phyloP scores from a whole-genome alignment of 2,888 invertebrate genomes.

The Amiota mariae region DNA sequence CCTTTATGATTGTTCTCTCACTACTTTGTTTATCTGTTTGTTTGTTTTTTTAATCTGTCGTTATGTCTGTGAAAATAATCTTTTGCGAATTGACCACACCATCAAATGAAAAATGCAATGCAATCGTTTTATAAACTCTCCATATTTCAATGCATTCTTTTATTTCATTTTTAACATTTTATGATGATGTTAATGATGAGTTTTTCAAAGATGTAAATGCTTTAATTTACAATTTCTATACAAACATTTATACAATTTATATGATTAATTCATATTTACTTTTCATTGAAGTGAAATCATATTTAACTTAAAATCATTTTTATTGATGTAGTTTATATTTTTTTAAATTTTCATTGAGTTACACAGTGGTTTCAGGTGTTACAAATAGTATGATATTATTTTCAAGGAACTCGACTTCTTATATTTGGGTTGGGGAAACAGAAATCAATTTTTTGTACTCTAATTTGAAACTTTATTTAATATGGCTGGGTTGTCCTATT shows the following conservation, averaged over 20 bases:
- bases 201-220: too few species aligned
- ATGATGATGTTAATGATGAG: neutral
- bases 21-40: neutral
- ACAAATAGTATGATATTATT: too few species aligned
- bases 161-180: neutral
- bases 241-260: too few species aligned
- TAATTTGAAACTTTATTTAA: too few species aligned
- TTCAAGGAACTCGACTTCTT: too few species aligned
- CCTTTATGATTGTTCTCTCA: neutral
- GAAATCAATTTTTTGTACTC: too few species aligned
- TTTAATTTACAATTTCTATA: too few species aligned
- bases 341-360: neutral
- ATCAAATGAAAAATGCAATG: neutral
- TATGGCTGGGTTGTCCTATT: too few species aligned
- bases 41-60: neutral
- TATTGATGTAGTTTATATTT: slow-evolving; percentile 2
- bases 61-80: slow-evolving; percentile 12
- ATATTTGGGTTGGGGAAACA: too few species aligned
- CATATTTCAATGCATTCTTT: slow-evolving; percentile 11
- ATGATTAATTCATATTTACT: slow-evolving; percentile 1
- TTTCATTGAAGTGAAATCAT: slow-evolving; percentile 10
- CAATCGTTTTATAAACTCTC: neutral
- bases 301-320: neutral
- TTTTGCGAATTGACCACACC: slow-evolving; percentile 6
- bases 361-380: neutral